Evolutionary conservation across 2,113 vertebrate species (phyloP).

Genomic region (Alexandromys fortis): DNA sequence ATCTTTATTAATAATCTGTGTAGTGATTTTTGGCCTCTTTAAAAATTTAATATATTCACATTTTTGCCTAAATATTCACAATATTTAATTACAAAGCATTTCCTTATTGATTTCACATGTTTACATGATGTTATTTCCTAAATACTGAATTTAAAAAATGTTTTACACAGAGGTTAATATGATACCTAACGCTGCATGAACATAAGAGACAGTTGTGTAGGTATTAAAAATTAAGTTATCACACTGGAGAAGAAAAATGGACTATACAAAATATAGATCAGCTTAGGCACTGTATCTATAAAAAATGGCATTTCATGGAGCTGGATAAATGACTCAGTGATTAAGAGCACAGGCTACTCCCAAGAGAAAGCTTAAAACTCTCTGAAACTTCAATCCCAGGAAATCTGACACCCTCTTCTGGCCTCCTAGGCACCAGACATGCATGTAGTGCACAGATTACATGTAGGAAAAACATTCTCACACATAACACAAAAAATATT

Average conservation of each 20-base stretch:
- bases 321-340: not conserved
- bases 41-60: not conserved
- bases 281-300: not conserved
- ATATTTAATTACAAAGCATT: not conserved
- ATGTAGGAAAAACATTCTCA: not conserved
- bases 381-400: not conserved
- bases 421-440: not conserved
- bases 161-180: not conserved
- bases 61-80: not conserved
- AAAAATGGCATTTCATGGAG: not conserved
- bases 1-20: not conserved
- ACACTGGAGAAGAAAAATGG: not conserved
- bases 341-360: not conserved
- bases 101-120: not conserved
- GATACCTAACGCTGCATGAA: not conserved
- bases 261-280: not conserved
- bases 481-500: not conserved
- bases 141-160: not conserved
- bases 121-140: not conserved
- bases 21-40: not conserved
- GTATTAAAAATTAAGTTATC: not conserved
- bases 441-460: not conserved
- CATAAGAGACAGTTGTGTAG: not conserved
- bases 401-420: not conserved
- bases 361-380: not conserved